Base-by-base conservation (phyloP, 2,888 invertebrate species). In the Tinea trinotella region DNA sequence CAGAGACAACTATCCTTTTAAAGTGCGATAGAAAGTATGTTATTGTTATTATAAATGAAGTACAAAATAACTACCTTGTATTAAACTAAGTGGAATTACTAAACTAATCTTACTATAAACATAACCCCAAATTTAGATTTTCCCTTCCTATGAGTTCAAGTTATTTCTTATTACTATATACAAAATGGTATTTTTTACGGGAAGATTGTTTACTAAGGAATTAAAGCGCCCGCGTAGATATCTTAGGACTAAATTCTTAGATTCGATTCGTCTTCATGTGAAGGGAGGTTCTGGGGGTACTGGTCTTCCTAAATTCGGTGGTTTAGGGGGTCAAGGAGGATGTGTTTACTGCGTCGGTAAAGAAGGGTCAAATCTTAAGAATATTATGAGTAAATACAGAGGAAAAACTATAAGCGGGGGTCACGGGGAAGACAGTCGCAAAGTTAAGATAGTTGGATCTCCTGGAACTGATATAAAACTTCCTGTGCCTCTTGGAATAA, bases 271-370 rank as follows among this genome's bases (percentile, higher is more conserved):
- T 59, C 71, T 98, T 35, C 89, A 90, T 64, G 93, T 95, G 0
- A 90, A 90, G 70, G 97, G 92, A 1, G 98, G 98, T 1, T 83
- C 90, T 18, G 98, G 98, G 7, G 90, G 90, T 0, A 88, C 89
- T 57, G 90, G 90, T 0, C 78, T 91, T 15, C 92, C 92, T 1
- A 92, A 92, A 66, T 95, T 90, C 74, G 97, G 97, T 1, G 98
- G 95, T 0, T 76, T 93, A 9, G 98, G 98, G 7, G 98, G 98
- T 0, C 91, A 92, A 71, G 98, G 98, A 36, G 98, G 98, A 1
- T 90, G 93, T 74, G 91, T 99, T 1, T 90, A 90, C 63, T 87
- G 94, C 12, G 75, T 89, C 24, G 92, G 92, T 0, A 90, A 89
- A 62, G 90, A 93, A 65, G 82, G 82, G 17, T 63, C 89, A 0